Conservation (phyloP, 2,113 vertebrate species). For the Sminthopsis crassicaudata region DNA sequence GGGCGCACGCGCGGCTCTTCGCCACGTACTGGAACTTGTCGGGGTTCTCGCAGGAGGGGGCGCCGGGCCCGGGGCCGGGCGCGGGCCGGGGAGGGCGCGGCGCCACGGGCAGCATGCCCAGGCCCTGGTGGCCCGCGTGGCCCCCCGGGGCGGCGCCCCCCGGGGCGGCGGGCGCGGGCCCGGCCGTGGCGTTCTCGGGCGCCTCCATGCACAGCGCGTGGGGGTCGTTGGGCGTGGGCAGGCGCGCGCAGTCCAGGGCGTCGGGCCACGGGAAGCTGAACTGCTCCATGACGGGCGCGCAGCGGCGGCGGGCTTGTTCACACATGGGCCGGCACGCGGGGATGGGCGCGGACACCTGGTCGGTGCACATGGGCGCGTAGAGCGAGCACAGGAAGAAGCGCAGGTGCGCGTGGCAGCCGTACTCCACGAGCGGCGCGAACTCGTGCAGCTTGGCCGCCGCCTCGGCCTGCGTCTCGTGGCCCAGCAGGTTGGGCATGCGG, state of each 20-base stretch:
- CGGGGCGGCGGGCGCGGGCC: constrained; percentile 90
- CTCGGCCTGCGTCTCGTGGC: constrained; percentile 95
- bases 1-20: constrained; percentile 94
- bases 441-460: constrained; percentile 95
- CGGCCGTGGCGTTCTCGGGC: constrained; percentile 93
- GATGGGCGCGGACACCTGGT: constrained; percentile 98
- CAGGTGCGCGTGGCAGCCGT: constrained; percentile 96
- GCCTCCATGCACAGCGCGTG: constrained; percentile 99
- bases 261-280: constrained; percentile 98
- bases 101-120: constrained; percentile 89
- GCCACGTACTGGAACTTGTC: constrained; percentile 97
- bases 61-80: constrained; percentile 75
- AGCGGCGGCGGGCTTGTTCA: constrained; percentile 94
- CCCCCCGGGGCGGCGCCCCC: constrained; percentile 86
- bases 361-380: constrained; percentile 98
- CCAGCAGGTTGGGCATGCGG: constrained; percentile 97
- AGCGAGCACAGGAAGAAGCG: constrained; percentile 99
- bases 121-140: constrained; percentile 92
- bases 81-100: constrained; percentile 87
- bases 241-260: constrained; percentile 92
- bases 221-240: constrained; percentile 97
- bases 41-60: constrained; percentile 90
- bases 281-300: constrained; percentile 97
- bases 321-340: constrained; percentile 99
- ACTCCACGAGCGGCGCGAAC: constrained; percentile 96